Conservation (phyloP, 2,888 invertebrate species). For the Sminthurides aquaticus region DNA sequence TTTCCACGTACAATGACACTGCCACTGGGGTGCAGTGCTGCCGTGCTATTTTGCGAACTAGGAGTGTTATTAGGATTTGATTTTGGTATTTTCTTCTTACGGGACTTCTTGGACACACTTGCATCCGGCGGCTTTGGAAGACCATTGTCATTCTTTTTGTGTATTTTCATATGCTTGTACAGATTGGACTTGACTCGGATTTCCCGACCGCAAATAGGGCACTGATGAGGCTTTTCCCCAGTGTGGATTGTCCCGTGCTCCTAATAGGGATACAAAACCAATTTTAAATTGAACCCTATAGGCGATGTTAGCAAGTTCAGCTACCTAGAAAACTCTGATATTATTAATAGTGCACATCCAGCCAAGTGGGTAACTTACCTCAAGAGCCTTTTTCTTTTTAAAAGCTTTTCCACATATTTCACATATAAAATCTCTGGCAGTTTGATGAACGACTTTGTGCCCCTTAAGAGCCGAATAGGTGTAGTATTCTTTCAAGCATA, state of each 20-base stretch:
- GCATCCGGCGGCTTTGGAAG: too few species aligned
- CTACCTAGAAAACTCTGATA: too few species aligned
- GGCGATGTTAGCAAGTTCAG: too few species aligned
- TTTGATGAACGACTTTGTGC: slow-evolving; percentile 40
- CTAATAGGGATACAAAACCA: too few species aligned
- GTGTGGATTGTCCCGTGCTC: slow-evolving; percentile 40
- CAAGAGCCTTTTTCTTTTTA: slow-evolving; percentile 39
- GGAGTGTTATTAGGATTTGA: too few species aligned
- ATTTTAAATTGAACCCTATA: slow-evolving; percentile 2
- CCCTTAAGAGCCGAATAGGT: slow-evolving; percentile 41
- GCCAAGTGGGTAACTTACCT: slow-evolving; percentile 32
- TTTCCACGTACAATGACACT: too few species aligned
- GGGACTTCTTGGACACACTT: not conserved
- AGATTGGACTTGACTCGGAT: slow-evolving; percentile 41
- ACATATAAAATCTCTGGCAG: slow-evolving; percentile 36
- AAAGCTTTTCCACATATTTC: slow-evolving; percentile 38
- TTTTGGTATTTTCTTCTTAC: not conserved
- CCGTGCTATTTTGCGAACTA: too few species aligned
- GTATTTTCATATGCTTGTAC: slow-evolving; percentile 43
- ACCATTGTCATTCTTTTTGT: slow-evolving; percentile 26
- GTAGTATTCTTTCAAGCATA: slow-evolving; percentile 39
- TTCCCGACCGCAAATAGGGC: slow-evolving; percentile 39
- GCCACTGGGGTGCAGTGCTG: not conserved
- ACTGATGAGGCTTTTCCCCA: slow-evolving; percentile 36
- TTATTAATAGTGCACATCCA: too few species aligned